These are phyloP conservation scores for Cairina moschata DNA, from an alignment of 2,113 vertebrate species.

Conservation along the genomic window DNA sequence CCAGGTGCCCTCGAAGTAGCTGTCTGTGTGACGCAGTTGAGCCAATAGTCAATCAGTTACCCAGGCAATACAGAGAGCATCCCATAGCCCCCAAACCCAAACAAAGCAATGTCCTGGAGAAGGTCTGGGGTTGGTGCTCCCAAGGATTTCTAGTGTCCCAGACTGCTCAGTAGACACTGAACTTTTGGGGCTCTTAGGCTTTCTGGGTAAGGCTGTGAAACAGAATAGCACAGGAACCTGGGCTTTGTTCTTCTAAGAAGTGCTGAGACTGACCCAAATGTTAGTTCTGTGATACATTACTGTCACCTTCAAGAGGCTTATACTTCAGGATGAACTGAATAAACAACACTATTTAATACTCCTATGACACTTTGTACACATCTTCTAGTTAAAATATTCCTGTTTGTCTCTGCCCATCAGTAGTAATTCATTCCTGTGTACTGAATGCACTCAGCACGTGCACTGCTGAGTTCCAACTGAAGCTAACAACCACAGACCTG, in stretches of 20 bases:
- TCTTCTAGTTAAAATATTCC: neutral
- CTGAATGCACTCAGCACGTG: neutral
- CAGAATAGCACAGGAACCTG: neutral
- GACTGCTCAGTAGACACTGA: neutral
- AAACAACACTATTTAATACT: neutral
- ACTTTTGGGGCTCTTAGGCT: neutral
- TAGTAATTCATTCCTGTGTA: neutral
- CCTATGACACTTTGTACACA: neutral
- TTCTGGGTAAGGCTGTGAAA: neutral
- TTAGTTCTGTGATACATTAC: neutral
- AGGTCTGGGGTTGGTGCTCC: neutral
- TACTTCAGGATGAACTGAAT: neutral
- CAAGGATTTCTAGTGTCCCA: neutral
- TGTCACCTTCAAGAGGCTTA: neutral
- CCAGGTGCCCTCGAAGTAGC: neutral
- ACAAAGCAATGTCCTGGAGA: neutral
- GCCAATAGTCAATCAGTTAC: neutral
- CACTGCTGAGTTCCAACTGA: neutral
- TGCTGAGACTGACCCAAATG: neutral
- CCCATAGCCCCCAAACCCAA: neutral
- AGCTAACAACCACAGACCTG: neutral
- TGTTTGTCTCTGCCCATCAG: neutral
- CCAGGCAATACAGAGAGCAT: neutral
- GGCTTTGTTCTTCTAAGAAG: neutral
- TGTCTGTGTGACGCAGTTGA: neutral